Evolutionary conservation across 1,140 invertebrate genomes (phyloP).

Genomic region (Anagrus nilaparvatae): DNA sequence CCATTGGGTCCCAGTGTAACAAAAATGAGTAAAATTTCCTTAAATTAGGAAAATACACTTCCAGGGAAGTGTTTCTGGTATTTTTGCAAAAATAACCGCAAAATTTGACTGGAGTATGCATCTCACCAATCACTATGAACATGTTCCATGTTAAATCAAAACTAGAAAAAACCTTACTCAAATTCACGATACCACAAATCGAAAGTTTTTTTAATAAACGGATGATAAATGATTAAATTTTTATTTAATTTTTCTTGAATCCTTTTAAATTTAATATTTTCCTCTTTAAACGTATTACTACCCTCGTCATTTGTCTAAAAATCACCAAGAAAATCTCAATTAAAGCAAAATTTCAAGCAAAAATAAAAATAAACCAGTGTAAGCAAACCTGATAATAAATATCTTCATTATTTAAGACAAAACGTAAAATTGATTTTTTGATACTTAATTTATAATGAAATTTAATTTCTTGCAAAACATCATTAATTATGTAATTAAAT

Average conservation of each 20-base stretch:
- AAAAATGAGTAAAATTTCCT: conserved; percentile 4
- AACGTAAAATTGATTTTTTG: conserved; percentile 82
- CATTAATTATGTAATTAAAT: conserved; percentile 45
- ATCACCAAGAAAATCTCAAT: neutral
- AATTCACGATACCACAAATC: conserved; percentile 74
- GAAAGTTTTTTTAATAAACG: conserved; percentile 68
- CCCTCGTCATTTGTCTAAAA: too few relatives aligned
- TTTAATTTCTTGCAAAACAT: conserved; percentile 53
- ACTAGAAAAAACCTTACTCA: conserved; percentile 41
- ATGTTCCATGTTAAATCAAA: too few relatives aligned
- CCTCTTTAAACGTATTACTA: too few relatives aligned
- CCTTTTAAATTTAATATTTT: conserved; percentile 19
- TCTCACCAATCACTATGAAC: too few relatives aligned
- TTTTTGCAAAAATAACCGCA: too few relatives aligned
- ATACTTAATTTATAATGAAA: conserved; percentile 75
- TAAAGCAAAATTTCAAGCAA: neutral
- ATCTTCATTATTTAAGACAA: conserved; percentile 49
- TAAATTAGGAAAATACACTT: neutral
- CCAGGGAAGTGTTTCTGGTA: too few relatives aligned
- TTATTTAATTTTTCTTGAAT: conserved; percentile 38
- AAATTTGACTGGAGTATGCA: too few relatives aligned
- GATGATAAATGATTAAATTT: conserved; percentile 70
- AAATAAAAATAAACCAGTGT: too few relatives aligned
- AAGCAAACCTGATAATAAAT: conserved; percentile 16
- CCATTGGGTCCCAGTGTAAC: too few relatives aligned